phyloP scores from a whole-genome alignment of 2,888 invertebrate genomes.

The Gastrophysa polygoni region DNA sequence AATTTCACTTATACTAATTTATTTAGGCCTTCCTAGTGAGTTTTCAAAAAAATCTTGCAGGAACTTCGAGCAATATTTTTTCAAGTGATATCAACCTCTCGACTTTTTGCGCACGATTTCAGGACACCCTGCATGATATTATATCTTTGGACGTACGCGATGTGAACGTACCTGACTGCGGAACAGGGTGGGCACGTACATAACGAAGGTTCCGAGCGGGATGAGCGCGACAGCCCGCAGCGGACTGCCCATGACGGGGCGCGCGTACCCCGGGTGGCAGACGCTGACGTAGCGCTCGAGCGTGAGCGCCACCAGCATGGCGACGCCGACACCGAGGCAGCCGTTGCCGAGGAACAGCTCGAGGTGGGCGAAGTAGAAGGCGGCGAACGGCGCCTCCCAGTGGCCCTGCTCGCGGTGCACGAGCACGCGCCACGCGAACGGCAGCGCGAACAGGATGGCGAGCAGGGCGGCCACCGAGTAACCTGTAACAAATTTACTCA shows the following conservation, averaged over 20 bases:
- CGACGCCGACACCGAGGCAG: slow-evolving; percentile 75
- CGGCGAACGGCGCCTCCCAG: slow-evolving; percentile 68
- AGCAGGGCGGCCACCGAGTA: slow-evolving; percentile 79
- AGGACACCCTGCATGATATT: too few species aligned
- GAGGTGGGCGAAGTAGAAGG: slow-evolving; percentile 72
- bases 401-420: slow-evolving; percentile 69
- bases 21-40: too few species aligned
- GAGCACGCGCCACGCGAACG: slow-evolving; percentile 70
- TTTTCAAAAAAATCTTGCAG: too few species aligned
- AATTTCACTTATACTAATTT: too few species aligned
- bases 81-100: too few species aligned
- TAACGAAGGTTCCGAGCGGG: slow-evolving; percentile 67
- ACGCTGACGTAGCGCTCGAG: slow-evolving; percentile 77
- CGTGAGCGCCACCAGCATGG: slow-evolving; percentile 76
- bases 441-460: slow-evolving; percentile 72
- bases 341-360: slow-evolving; percentile 76
- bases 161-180: slow-evolving; percentile 60
- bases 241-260: slow-evolving; percentile 66
- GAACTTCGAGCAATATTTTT: too few species aligned
- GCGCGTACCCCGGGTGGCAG: slow-evolving; percentile 72
- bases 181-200: slow-evolving; percentile 73
- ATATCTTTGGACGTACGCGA: too few species aligned
- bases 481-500: slow-evolving; percentile 59
- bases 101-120: too few species aligned
- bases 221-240: slow-evolving; percentile 69